Percentiles rank a stretch among this genome's conserved stretches.
phyloP scores from a whole-genome alignment of 1,140 invertebrate species.

The Aradophagus sp. region DNA sequence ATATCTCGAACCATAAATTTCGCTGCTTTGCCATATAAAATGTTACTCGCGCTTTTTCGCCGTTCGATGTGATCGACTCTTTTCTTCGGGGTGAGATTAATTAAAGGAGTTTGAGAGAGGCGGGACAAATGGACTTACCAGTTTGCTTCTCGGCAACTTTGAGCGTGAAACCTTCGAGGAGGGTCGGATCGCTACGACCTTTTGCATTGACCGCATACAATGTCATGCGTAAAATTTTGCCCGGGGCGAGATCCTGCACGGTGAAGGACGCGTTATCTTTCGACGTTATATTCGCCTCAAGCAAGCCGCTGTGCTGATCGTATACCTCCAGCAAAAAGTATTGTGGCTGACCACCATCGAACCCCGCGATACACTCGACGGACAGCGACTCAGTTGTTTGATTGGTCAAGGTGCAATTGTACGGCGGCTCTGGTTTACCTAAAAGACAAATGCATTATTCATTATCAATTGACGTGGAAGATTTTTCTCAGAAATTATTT shows the following conservation, averaged over 20 bases:
- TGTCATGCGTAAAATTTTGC: constrained; percentile 80
- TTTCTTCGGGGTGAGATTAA: too few species aligned
- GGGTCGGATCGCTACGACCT: constrained; percentile 85
- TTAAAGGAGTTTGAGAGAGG: too few species aligned
- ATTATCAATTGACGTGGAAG: too few species aligned
- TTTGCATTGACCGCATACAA: constrained; percentile 90
- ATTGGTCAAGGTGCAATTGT: constrained; percentile 87
- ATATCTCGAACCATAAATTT: too few species aligned
- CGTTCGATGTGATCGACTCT: too few species aligned
- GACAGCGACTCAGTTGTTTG: constrained; percentile 86
- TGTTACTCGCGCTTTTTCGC: constrained; percentile 7
- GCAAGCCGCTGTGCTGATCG: constrained; percentile 79
- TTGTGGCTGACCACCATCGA: constrained; percentile 85
- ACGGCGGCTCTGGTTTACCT: constrained; percentile 86
- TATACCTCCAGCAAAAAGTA: constrained; percentile 84
- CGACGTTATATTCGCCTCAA: constrained; percentile 82
- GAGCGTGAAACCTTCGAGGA: constrained; percentile 87
- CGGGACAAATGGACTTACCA: constrained; percentile 78
- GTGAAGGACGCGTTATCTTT: constrained; percentile 80
- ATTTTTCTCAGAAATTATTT: too few species aligned
- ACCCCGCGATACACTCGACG: constrained; percentile 85
- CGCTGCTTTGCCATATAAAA: too few species aligned
- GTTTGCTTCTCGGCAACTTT: constrained; percentile 87
- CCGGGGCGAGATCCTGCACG: constrained; percentile 81
- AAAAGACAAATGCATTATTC: constrained; percentile 52